Base-by-base conservation (phyloP, 2,888 invertebrate species). In the Lysandra coridon region DNA sequence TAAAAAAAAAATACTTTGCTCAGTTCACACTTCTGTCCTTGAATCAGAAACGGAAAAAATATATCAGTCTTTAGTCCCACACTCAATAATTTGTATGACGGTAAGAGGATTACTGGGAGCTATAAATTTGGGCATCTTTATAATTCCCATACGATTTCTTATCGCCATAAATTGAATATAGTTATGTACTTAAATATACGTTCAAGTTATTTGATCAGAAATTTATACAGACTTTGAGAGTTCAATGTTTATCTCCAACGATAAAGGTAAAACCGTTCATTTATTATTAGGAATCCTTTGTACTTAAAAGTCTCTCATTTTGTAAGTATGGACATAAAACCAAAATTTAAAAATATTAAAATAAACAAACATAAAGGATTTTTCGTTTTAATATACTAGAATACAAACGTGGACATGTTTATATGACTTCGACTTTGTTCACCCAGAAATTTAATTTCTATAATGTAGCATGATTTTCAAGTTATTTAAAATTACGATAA, bases 51-150 rank as follows among this genome's bases (percentile, higher is more conserved):
- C 88, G 89, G 89, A 88, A 89, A 89, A 91, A 91, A 93, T 88
- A 88, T 93, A 93, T 93, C 92, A 93, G 93, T 89, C 88, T 94
- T 93, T 92, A 91, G 90, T 88, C 91, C 90, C 90, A 90, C 91
- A 91, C 89, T 92, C 92, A 92, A 92, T 93, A 94, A 93, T 92
- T 90, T 89, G 90, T 91, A 87, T 86, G 91, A 90, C 90, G 87
- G 83, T 94, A 94, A 94, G 92, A 89, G 90, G 94, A 91, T 94
- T 94, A 94, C 86, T 40, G 79, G 78, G 37, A 60, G 73, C 88
- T 87, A 93, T 94, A 94, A 94, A 94, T 94, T 91, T 85, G 90
- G 90, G 92, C 93, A 92, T 94, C 93, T 94, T 94, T 94, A 93
- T 91, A 93, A 92, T 93, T 93, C 93, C 92, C 90, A 91, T 87